Evolutionary conservation across 2,113 vertebrate genomes (phyloP), one percentile per base, ranked within the genome.

Genomic region (Perca fluviatilis): DNA sequence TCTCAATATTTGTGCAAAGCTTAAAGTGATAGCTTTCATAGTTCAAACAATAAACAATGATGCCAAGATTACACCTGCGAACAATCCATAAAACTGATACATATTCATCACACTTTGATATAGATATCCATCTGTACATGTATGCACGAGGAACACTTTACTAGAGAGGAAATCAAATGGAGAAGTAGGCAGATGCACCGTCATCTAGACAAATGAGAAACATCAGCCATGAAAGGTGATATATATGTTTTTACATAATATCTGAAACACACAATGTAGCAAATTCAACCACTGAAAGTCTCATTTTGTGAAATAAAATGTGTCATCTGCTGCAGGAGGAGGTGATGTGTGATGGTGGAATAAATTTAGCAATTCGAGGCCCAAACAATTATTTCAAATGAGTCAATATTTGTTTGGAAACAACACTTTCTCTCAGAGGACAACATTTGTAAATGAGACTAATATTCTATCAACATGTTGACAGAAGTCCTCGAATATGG

Each of bases 391-490:
- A 89, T 83, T 88, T 83, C 65, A 83, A 88, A 90, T 76, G 89
- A 91, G 80, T 88, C 86, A 87, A 92, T 91, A 94, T 94, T 93
- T 93, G 87, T 86, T 79, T 33, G 77, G 77, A 87, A 91, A 83
- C 67, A 77, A 80, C 82, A 79, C 75, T 68, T 68, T 89, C 84
- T 85, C 91, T 83, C 71, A 65, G 82, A 74, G 82, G 83, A 86
- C 77, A 74, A 84, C 71, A 87, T 85, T 88, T 87, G 86, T 93
- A 93, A 93, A 93, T 86, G 89, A 85, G 86, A 76, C 85, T 74
- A 91, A 90, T 89, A 86, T 91, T 91, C 92, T 65, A 89, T 93
- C 91, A 93, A 88, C 88, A 77, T 91, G 91, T 89, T 90, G 89
- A 92, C 88, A 91, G 89, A 92, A 91, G 77, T 77, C 77, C 76